Percentiles rank a stretch among this genome's conserved stretches.
These are phyloP conservation scores for Manis crassicaudata DNA, from an alignment of 2,797 vertebrate genomes.

Conservation along the genomic window DNA sequence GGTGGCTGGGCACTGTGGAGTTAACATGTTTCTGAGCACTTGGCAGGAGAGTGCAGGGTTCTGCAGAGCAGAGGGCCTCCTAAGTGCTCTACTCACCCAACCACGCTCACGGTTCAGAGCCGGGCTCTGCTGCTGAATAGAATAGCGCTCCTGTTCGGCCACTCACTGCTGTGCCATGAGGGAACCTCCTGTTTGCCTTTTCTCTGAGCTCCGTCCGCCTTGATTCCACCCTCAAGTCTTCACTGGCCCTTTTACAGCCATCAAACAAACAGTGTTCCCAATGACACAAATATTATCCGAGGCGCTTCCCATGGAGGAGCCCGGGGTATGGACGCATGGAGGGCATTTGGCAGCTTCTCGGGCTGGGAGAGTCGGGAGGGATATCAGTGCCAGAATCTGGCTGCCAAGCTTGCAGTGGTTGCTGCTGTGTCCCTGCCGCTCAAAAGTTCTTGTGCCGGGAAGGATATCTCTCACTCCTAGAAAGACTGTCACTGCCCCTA, in stretches of 20 bases:
- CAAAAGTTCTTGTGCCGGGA: not conserved
- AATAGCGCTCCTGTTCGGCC: conserved; percentile 42
- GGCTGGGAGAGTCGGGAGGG: not conserved
- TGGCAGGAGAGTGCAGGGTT: not conserved
- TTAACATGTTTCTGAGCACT: not conserved
- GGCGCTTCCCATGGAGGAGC: not conserved
- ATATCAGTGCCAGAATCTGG: not conserved
- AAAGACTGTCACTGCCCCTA: not conserved
- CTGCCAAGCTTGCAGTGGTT: not conserved
- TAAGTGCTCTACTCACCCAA: not conserved
- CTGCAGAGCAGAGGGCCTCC: conserved; percentile 8
- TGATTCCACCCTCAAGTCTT: not conserved
- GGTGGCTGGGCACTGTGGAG: not conserved
- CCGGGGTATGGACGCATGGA: fast-evolving
- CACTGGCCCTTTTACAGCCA: not conserved
- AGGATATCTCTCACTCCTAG: not conserved
- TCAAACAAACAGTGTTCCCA: conserved; percentile 20
- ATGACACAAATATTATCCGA: not conserved
- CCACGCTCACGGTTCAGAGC: not conserved
- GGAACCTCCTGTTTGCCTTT: not conserved
- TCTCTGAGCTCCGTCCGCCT: not conserved
- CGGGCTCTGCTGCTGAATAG: not conserved
- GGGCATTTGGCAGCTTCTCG: not conserved
- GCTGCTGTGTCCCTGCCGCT: not conserved
- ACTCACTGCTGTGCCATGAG: not conserved